Percentiles rank a stretch among this genome's conserved stretches.
phyloP scores from a whole-genome alignment of 2,113 vertebrate genomes.

The Scartelaos histophorus region DNA sequence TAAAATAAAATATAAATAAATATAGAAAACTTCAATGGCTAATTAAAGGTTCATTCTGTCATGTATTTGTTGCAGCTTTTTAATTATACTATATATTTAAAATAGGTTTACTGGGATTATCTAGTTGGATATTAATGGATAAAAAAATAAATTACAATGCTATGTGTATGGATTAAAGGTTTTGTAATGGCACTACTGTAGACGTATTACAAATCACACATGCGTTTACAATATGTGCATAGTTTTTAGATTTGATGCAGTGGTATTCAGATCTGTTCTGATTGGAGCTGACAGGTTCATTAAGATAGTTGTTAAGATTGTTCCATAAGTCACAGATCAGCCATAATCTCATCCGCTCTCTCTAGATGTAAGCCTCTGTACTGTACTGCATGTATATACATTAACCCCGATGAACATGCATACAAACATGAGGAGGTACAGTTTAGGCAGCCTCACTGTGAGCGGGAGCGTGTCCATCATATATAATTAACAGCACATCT shows the following conservation, averaged over 20 bases:
- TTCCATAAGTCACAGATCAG: conserved; percentile 2
- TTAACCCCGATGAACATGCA: conserved; percentile 1
- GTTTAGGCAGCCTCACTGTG: conserved; percentile 2
- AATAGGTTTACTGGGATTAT: too few relatives aligned
- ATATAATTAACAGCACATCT: conserved; percentile 46
- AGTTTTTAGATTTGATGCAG: not conserved
- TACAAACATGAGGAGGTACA: conserved; percentile 22
- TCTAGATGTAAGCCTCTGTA: not conserved
- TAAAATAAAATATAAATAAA: too few relatives aligned
- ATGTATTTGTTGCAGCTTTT: too few relatives aligned
- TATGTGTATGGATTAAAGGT: not conserved
- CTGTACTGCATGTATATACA: not conserved
- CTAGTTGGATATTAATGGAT: too few relatives aligned
- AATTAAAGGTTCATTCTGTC: too few relatives aligned
- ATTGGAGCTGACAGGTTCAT: conserved; percentile 9
- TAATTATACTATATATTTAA: too few relatives aligned
- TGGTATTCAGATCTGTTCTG: conserved; percentile 2
- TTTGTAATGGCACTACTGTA: not conserved
- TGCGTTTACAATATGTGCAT: not conserved
- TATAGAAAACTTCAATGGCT: too few relatives aligned
- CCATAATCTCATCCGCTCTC: conserved; percentile 7
- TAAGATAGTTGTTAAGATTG: conserved; percentile 8
- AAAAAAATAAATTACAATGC: not conserved
- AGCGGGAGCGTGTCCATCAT: conserved; percentile 24
- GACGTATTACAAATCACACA: not conserved